These are phyloP conservation scores for Nemapogon koenigi DNA, from an alignment of 2,888 invertebrate genomes.

Conservation along the genomic window DNA sequence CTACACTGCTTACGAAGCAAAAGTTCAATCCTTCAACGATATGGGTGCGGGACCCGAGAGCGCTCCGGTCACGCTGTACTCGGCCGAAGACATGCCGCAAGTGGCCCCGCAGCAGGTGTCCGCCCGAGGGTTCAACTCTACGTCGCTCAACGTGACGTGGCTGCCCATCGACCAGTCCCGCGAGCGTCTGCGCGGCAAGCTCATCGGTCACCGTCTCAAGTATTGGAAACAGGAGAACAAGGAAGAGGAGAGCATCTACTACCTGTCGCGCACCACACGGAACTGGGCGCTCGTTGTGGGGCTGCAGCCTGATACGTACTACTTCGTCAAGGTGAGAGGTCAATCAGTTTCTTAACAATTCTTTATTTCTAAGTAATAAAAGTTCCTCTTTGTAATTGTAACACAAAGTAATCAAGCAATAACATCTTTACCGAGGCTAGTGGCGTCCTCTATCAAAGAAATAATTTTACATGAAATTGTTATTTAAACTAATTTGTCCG, in stretches of 20 bases:
- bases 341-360: too few relatives aligned
- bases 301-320: slow-evolving; percentile 89
- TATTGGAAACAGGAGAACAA: slow-evolving; percentile 84
- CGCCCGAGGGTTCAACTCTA: slow-evolving; percentile 86
- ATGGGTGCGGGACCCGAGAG: slow-evolving; percentile 86
- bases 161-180: slow-evolving; percentile 83
- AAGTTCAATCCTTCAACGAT: slow-evolving; percentile 83
- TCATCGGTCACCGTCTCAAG: slow-evolving; percentile 92
- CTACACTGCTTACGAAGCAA: slow-evolving; percentile 85
- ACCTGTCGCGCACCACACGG: slow-evolving; percentile 81
- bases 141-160: slow-evolving; percentile 93
- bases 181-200: slow-evolving; percentile 84
- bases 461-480: too few relatives aligned
- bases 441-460: too few relatives aligned
- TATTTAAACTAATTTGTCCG: too few relatives aligned
- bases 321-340: slow-evolving; percentile 78
- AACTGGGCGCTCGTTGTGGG: slow-evolving; percentile 93
- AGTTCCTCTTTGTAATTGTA: too few relatives aligned
- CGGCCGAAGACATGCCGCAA: slow-evolving; percentile 92
- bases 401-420: too few relatives aligned
- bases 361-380: too few relatives aligned
- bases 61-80: slow-evolving; percentile 74
- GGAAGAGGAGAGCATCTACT: slow-evolving; percentile 83
- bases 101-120: slow-evolving; percentile 85
- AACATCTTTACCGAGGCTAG: too few relatives aligned